These are phyloP conservation scores for Maniola hyperantus DNA, from an alignment of 2,888 invertebrate species.

Conservation along the genomic window DNA sequence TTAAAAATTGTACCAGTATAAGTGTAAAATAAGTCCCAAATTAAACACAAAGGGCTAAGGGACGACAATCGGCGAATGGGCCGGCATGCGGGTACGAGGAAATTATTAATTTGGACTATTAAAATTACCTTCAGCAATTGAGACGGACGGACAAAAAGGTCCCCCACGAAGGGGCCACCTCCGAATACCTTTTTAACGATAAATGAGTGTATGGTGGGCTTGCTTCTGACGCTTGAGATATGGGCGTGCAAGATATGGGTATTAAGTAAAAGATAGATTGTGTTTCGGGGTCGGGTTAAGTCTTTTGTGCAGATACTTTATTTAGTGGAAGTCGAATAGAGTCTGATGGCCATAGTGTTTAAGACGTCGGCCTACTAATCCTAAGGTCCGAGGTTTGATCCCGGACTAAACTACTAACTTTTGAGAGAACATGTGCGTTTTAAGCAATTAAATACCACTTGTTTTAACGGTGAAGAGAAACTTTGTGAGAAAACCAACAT, in stretches of 20 bases:
- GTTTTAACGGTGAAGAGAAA: too few species aligned
- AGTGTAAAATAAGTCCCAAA: slow-evolving; percentile 50
- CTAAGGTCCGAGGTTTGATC: too few species aligned
- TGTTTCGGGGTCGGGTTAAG: slow-evolving; percentile 8
- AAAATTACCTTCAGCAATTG: slow-evolving; percentile 53
- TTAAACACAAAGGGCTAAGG: slow-evolving; percentile 46
- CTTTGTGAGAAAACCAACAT: too few species aligned
- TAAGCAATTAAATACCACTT: too few species aligned
- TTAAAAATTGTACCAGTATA: slow-evolving; percentile 46
- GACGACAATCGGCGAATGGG: slow-evolving; percentile 42
- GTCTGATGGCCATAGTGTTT: too few species aligned
- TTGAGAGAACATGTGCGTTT: too few species aligned
- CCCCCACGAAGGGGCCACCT: slow-evolving; percentile 41
- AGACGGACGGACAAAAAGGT: slow-evolving; percentile 48
- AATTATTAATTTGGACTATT: slow-evolving; percentile 57
- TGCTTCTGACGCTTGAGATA: slow-evolving; percentile 43
- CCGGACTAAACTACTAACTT: too few species aligned
- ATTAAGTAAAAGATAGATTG: slow-evolving; percentile 8
- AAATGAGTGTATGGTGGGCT: slow-evolving; percentile 44
- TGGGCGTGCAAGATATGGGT: slow-evolving; percentile 33
- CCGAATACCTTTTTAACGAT: slow-evolving; percentile 47
- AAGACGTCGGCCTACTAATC: too few species aligned
- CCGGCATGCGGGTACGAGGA: slow-evolving; percentile 50
- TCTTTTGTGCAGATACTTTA: slow-evolving; percentile 6
- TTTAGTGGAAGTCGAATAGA: slow-evolving; percentile 7